Conservation (phyloP, 2,113 vertebrate species). For the Chaetops frenatus region DNA sequence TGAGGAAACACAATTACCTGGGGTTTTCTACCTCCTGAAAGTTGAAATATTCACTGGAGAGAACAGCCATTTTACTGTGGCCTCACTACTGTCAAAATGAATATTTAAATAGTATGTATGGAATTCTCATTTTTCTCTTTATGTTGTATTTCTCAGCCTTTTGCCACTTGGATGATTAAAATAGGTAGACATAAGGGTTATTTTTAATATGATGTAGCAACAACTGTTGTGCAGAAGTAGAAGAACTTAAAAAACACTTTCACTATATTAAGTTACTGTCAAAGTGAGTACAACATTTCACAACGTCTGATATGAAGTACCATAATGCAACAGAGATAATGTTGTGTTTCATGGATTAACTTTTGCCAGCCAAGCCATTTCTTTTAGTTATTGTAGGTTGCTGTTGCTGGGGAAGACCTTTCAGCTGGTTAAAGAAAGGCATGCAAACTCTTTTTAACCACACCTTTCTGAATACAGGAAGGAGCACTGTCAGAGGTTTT, state of each 20-base stretch:
- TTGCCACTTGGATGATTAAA: background rate
- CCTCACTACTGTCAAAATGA: background rate
- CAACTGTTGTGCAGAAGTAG: background rate
- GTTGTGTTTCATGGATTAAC: background rate
- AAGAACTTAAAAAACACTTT: background rate
- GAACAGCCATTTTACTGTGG: background rate
- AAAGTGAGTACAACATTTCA: background rate
- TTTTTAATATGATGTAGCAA: background rate
- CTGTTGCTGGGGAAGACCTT: background rate
- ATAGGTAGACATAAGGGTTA: background rate
- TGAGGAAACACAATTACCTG: background rate
- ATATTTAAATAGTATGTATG: background rate
- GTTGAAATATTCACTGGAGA: background rate
- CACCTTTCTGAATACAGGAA: background rate
- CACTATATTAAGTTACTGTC: background rate
- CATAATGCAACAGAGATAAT: background rate
- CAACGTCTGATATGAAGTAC: background rate
- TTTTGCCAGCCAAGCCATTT: background rate
- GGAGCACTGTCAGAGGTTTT: background rate
- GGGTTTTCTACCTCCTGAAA: background rate
- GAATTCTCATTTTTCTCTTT: background rate
- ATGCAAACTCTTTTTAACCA: background rate
- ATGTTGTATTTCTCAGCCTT: background rate
- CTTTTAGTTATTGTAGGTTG: background rate
- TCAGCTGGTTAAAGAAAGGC: background rate